Evolutionary conservation across 2,113 vertebrate genomes (phyloP).

Genomic region (Oncorhynchus tshawytscha): DNA sequence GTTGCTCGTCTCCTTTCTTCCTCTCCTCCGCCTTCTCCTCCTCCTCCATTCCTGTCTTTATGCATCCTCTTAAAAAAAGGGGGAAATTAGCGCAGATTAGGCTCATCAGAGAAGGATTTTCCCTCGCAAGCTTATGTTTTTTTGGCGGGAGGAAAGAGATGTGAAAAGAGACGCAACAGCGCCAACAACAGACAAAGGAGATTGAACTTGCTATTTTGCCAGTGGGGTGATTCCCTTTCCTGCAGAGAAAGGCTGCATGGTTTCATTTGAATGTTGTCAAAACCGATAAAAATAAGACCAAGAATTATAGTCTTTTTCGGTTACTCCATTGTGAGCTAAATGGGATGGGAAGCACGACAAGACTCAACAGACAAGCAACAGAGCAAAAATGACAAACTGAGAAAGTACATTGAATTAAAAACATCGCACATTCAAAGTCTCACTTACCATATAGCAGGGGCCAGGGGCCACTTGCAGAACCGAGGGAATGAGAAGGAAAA

Average conservation of each 20-base stretch:
- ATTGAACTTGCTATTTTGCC: slow-evolving; percentile 77
- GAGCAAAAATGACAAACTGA: slow-evolving; percentile 52
- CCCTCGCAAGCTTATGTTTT: slow-evolving; percentile 49
- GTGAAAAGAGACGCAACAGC: slow-evolving; percentile 82
- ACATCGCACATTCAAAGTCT: slow-evolving; percentile 70
- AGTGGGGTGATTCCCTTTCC: slow-evolving; percentile 83
- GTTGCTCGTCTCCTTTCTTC: neutral
- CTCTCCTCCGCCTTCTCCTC: neutral
- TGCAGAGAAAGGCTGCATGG: slow-evolving; percentile 77
- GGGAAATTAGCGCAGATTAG: slow-evolving; percentile 35
- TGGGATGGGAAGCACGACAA: slow-evolving; percentile 5
- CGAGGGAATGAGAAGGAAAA: slow-evolving; percentile 46
- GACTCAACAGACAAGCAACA: slow-evolving; percentile 26
- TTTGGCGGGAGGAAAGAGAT: slow-evolving; percentile 50
- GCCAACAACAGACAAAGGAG: slow-evolving; percentile 79
- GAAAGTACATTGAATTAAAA: slow-evolving; percentile 70
- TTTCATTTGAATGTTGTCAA: slow-evolving; percentile 21
- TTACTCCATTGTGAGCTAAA: neutral
- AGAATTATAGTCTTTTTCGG: neutral
- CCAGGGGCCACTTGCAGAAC: slow-evolving; percentile 71
- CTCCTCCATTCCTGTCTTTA: neutral
- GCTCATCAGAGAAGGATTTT: slow-evolving; percentile 65
- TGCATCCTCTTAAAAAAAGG: slow-evolving; percentile 22
- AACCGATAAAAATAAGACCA: neutral
- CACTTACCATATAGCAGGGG: slow-evolving; percentile 78